These are phyloP conservation scores for Caenorhabditis brenneri DNA, from an alignment of 1,140 invertebrate species.

Conservation along the genomic window DNA sequence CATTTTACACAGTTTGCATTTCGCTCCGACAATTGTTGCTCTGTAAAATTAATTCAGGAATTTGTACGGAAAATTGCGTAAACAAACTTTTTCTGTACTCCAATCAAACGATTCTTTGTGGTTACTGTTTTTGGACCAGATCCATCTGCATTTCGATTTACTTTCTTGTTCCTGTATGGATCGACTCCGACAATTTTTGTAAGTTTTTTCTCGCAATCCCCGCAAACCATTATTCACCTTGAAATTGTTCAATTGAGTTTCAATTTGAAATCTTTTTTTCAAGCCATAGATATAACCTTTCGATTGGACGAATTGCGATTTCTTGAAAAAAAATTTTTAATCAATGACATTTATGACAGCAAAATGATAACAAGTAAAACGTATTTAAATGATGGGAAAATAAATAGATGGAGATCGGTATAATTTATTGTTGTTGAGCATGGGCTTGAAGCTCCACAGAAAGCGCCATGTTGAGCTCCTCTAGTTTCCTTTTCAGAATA, in stretches of 20 bases:
- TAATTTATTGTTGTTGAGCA: constrained; percentile 20
- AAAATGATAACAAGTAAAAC: background rate
- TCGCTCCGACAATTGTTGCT: constrained; percentile 65
- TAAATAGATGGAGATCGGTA: constrained; percentile 34
- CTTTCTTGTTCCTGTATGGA: constrained; percentile 50
- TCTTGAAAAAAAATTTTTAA: too few species aligned
- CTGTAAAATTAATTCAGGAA: background rate
- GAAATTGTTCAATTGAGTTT: background rate
- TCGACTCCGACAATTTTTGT: constrained; percentile 54
- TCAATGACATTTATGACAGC: background rate
- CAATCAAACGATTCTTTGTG: constrained; percentile 48
- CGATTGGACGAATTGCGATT: background rate
- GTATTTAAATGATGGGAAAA: background rate
- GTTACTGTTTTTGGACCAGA: constrained; percentile 33
- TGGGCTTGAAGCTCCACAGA: constrained; percentile 76
- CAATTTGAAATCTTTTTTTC: too few species aligned
- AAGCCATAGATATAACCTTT: too few species aligned
- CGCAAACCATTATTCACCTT: constrained; percentile 45
- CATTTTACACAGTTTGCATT: constrained; percentile 85
- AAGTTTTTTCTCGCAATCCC: constrained; percentile 48
- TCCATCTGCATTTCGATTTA: constrained; percentile 42
- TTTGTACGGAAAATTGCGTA: background rate
- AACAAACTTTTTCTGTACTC: constrained; percentile 54
- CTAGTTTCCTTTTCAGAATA: constrained; percentile 91
- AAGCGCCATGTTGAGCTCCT: constrained; percentile 80